phyloP scores from a whole-genome alignment of 2,888 invertebrate species.

The Chydorus sphaericus region DNA sequence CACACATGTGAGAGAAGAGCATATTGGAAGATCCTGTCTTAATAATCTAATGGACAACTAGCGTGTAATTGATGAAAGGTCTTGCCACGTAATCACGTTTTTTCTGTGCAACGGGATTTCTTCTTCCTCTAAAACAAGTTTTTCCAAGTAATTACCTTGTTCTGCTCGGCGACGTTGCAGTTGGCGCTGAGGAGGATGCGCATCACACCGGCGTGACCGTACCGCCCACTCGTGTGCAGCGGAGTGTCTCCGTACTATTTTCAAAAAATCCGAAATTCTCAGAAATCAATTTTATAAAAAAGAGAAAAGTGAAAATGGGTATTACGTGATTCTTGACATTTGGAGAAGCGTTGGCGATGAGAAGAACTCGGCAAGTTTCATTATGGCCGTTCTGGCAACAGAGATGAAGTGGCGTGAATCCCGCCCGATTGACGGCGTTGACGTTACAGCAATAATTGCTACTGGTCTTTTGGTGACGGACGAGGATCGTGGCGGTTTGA shows the following conservation, averaged over 20 bases:
- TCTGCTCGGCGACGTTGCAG: constrained; percentile 71
- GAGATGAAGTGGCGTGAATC: constrained; percentile 85
- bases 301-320: neutral
- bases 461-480: constrained; percentile 40
- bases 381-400: constrained; percentile 95
- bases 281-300: neutral
- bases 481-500: constrained; percentile 56
- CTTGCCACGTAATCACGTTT: no score
- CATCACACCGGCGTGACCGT: constrained; percentile 91
- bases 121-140: no score
- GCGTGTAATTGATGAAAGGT: no score
- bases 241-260: constrained; percentile 83
- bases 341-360: constrained; percentile 72
- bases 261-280: neutral
- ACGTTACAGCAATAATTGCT: no score
- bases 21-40: no score
- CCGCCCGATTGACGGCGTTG: constrained; percentile 59
- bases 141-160: constrained; percentile 49
- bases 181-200: constrained; percentile 82
- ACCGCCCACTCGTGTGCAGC: constrained; percentile 83
- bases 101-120: no score
- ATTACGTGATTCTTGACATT: constrained; percentile 78
- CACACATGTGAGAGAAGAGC: no score
- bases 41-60: no score
- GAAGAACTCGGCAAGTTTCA: constrained; percentile 74